Percentiles rank a stretch among this genome's conserved stretches.
These are phyloP conservation scores for Eustalomyia histrio DNA, from an alignment of 2,888 invertebrate species.

Conservation along the genomic window DNA sequence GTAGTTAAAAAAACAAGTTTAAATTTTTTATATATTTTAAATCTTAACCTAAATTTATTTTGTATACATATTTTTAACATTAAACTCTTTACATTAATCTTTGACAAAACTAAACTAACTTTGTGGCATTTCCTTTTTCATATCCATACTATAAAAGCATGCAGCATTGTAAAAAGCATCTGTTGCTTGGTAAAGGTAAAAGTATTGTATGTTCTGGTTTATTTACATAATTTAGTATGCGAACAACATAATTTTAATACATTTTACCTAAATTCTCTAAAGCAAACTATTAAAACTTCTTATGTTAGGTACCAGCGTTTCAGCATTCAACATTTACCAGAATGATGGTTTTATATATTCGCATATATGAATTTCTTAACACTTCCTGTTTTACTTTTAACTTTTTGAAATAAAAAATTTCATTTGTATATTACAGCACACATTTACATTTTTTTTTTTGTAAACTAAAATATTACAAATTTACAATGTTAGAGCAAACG, in stretches of 20 bases:
- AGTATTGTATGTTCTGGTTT: constrained; percentile 25
- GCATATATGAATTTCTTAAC: constrained; percentile 30
- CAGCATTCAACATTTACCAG: background rate
- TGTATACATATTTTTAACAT: constrained; percentile 8
- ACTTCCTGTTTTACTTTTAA: constrained; percentile 39
- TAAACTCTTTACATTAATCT: constrained; percentile 51
- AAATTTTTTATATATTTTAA: constrained; percentile 15
- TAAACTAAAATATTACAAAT: constrained; percentile 12
- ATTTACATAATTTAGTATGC: constrained; percentile 17
- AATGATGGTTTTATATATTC: background rate
- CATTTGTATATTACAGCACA: constrained; percentile 24
- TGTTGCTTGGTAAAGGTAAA: constrained; percentile 55
- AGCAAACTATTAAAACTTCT: constrained; percentile 17
- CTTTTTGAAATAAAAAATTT: constrained; percentile 14
- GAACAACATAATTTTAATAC: background rate
- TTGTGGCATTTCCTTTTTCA: constrained; percentile 58
- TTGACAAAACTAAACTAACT: constrained; percentile 37
- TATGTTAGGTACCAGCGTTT: background rate
- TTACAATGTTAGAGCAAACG: background rate
- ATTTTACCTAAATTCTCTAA: constrained; percentile 26
- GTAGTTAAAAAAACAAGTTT: too few relatives aligned
- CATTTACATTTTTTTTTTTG: background rate
- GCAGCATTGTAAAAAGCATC: constrained; percentile 53
- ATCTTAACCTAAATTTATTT: constrained; percentile 55
- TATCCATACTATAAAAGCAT: background rate